Percentiles rank a stretch among this genome's conserved stretches.
phyloP scores from a whole-genome alignment of 2,797 vertebrate species.

The Sylvia borin region DNA sequence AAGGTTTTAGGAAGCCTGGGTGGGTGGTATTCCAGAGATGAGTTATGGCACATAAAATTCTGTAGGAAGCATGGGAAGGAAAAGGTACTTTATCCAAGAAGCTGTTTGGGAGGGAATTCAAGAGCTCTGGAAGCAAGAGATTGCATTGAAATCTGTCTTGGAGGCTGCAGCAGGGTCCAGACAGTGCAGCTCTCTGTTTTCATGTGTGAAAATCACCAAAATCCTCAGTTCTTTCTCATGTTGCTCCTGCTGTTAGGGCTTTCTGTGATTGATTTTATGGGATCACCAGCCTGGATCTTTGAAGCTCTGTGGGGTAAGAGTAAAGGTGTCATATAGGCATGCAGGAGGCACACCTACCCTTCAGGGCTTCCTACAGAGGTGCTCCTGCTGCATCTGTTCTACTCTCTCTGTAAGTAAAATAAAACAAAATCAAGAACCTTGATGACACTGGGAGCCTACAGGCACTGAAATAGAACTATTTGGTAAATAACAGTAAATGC shows the following conservation, averaged over 20 bases:
- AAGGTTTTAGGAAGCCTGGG: not conserved
- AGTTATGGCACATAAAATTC: not conserved
- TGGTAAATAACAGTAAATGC: not conserved
- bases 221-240: fast-evolving
- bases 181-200: not conserved
- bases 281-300: not conserved
- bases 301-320: not conserved
- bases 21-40: not conserved
- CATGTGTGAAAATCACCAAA: not conserved
- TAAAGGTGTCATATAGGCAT: not conserved
- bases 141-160: not conserved
- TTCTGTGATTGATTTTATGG: not conserved
- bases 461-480: not conserved
- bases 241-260: not conserved
- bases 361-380: not conserved
- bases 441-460: not conserved
- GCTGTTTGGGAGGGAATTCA: not conserved
- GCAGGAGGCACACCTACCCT: not conserved
- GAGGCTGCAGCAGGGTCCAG: not conserved
- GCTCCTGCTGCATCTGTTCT: not conserved
- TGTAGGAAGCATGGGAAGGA: not conserved
- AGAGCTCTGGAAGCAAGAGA: not conserved
- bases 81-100: not conserved
- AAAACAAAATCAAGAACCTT: not conserved
- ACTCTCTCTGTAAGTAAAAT: not conserved